Conservation (phyloP, 1,140 invertebrate species). For the Aphelenchoides avenae region DNA sequence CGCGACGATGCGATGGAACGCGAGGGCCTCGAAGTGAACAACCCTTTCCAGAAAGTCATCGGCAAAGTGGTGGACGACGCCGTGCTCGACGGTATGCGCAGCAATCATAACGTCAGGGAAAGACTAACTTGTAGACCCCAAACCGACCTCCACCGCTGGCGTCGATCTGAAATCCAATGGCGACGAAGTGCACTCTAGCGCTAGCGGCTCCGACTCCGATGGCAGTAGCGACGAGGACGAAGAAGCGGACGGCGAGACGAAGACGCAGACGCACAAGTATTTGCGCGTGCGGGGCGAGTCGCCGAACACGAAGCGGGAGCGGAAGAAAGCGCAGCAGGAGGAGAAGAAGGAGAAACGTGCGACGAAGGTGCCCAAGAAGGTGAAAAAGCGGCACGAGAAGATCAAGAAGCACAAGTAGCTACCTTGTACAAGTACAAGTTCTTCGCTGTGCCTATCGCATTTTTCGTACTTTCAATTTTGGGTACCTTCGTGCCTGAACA, state of each 20-base stretch:
- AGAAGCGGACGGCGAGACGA: conserved; percentile 19
- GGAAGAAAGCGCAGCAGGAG: conserved; percentile 65
- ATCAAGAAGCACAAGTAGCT: conserved; percentile 31
- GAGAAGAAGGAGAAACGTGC: conserved; percentile 82
- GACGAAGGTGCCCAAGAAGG: conserved; percentile 78
- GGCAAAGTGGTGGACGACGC: conserved; percentile 40
- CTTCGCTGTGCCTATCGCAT: too few relatives aligned
- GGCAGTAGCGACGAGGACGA: conserved; percentile 17
- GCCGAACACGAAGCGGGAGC: conserved; percentile 73
- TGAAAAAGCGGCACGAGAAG: conserved; percentile 72
- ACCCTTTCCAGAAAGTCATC: conserved; percentile 60
- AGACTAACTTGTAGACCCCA: too few relatives aligned
- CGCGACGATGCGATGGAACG: conserved; percentile 77
- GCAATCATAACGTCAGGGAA: too few relatives aligned
- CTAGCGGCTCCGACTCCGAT: conserved; percentile 62
- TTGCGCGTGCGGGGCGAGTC: conserved; percentile 72
- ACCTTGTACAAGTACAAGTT: too few relatives aligned
- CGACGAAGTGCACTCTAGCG: too few relatives aligned
- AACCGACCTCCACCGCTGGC: too few relatives aligned
- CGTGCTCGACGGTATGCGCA: conserved; percentile 9
- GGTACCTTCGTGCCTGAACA: too few relatives aligned
- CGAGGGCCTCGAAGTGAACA: conserved; percentile 66
- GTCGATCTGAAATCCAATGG: too few relatives aligned
- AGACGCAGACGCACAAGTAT: conserved; percentile 31
- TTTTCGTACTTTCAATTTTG: too few relatives aligned